Evolutionary conservation across 2,888 invertebrate genomes (phyloP).

Genomic region (Ischnus inquisitorius): DNA sequence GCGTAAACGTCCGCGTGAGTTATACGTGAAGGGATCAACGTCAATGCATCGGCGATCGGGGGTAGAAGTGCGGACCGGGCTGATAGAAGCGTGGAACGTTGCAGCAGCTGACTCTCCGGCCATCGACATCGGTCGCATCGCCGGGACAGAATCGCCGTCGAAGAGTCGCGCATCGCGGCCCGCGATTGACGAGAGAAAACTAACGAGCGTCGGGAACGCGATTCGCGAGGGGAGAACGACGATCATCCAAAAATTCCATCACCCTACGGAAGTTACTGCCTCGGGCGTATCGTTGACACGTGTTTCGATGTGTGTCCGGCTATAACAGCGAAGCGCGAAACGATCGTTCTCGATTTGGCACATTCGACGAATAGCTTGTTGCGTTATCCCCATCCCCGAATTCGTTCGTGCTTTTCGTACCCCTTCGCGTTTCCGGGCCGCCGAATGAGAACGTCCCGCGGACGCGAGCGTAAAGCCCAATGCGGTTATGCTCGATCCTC

Average conservation of each 20-base stretch:
- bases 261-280: not conserved
- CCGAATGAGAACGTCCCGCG: conserved; percentile 54
- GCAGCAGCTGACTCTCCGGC: not conserved
- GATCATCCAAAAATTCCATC: not conserved
- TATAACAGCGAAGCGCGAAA: not conserved
- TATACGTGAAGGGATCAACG: not conserved
- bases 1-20: not conserved
- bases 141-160: not conserved
- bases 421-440: conserved; percentile 37
- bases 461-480: conserved; percentile 56
- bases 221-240: conserved; percentile 50
- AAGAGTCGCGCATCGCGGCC: not conserved
- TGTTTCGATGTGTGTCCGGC: not conserved
- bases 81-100: not conserved
- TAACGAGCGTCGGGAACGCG: conserved; percentile 64
- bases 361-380: conserved; percentile 80
- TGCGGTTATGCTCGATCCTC: conserved; percentile 58
- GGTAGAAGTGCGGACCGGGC: not conserved
- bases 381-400: conserved; percentile 79
- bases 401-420: conserved; percentile 59
- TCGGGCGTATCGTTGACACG: not conserved
- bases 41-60: conserved; percentile 8
- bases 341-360: conserved; percentile 77
- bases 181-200: conserved; percentile 58
- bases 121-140: not conserved